Base-by-base conservation (phyloP, 2,888 invertebrate species). In the Eupithecia subumbrata region DNA sequence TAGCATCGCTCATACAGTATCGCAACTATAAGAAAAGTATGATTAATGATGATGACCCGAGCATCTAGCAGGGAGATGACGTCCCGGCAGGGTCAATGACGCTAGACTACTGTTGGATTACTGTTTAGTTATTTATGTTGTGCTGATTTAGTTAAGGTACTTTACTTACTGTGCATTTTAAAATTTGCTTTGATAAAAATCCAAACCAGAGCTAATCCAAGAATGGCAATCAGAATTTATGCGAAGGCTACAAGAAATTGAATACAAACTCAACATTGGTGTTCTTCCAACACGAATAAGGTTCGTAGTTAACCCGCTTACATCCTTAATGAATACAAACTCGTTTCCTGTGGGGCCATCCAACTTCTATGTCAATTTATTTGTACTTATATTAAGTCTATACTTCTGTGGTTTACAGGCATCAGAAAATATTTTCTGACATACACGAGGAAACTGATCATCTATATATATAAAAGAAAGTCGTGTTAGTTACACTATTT, bases 11-110 rank as follows among this genome's bases (percentile, higher is more conserved):
- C 68, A 60, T 64, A 77, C 71, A 75, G 77, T 73, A 77, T 73
- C 45, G 72, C 82, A 84, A 86, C 82, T 71, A 64, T 81, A 84
- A 87, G 84, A 83, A 78, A 81, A 80, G 74, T 80, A 81, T 87
- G 87, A 88, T 88, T 86, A 84, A 88, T 87, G 87, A 87, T 87
- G 85, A 87, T 86, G 85, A 73, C 77, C 78, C 71, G 72, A 22
- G 75, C 75, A 78, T 79, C 78, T 76, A 76, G 71, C 63, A 64
- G 70, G 52, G 71, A 77, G 77, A 75, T 75, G 77, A 75, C 75
- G 78, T 78, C 80, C 79, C 77, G 75, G 77, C 69, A 76, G 78
- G 82, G 80, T 82, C 82, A 81, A 79, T 75, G 83, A 78, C 81
- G 79, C 78, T 74, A 76, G 78, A 78, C 76, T 82, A 82, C 83